Percentiles rank a stretch among this genome's conserved stretches.
Evolutionary conservation across 2,113 vertebrate species (phyloP).

Genomic region (Carlito syrichta): DNA sequence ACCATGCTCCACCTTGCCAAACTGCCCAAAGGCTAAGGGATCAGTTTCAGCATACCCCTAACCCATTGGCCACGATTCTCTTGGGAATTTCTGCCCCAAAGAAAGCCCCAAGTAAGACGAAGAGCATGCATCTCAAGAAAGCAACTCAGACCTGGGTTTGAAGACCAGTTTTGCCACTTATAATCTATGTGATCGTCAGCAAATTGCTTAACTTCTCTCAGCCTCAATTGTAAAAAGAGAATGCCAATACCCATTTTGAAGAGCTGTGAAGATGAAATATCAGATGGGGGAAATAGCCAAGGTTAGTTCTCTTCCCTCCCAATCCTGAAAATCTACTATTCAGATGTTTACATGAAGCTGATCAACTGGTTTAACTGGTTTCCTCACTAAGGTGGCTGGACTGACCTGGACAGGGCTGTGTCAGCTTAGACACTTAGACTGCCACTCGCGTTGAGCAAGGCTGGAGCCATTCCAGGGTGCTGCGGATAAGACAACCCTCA

Average conservation of each 20-base stretch:
- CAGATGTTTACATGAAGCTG: not conserved
- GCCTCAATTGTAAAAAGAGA: not conserved
- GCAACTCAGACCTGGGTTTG: not conserved
- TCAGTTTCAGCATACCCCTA: not conserved
- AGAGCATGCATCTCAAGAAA: not conserved
- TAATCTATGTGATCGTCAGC: not conserved
- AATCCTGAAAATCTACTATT: not conserved
- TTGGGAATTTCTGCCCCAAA: not conserved
- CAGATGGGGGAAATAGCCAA: not conserved
- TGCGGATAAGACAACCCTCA: constrained; percentile 29
- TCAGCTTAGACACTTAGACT: not conserved
- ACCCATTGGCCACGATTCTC: not conserved
- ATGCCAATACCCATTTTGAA: not conserved
- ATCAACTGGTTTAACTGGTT: constrained; percentile 33
- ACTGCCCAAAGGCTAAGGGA: not conserved
- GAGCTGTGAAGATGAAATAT: not conserved
- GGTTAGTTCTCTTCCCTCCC: not conserved
- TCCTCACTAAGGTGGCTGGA: not conserved
- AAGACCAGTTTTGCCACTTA: constrained; percentile 53
- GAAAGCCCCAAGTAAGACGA: not conserved
- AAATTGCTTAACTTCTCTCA: not conserved
- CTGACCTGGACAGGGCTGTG: not conserved
- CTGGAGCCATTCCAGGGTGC: not conserved
- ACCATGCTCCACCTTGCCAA: not conserved
- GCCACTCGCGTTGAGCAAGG: not conserved